These are phyloP conservation scores for Yponomeuta malinellus DNA, from an alignment of 2,888 invertebrate species.

Conservation along the genomic window DNA sequence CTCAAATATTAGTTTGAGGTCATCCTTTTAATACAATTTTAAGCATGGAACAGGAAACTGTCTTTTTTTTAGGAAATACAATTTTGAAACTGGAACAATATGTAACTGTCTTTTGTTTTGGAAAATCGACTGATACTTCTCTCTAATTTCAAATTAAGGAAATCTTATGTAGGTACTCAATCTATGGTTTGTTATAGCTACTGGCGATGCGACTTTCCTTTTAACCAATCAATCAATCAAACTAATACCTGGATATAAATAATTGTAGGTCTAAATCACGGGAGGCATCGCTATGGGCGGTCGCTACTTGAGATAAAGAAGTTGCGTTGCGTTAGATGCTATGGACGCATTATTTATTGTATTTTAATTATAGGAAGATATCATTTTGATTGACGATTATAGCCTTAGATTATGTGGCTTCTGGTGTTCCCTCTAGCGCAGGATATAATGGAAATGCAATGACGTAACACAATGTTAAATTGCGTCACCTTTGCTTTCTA, in stretches of 20 bases:
- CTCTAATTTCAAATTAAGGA: not conserved
- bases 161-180: not conserved
- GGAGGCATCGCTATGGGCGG: conserved; percentile 5
- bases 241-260: not conserved
- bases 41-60: too few species aligned
- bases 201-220: not conserved
- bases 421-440: not conserved
- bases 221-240: not conserved
- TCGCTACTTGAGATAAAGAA: conserved; percentile 12
- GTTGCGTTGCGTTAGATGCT: conserved; percentile 1
- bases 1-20: too few species aligned
- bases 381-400: conserved; percentile 1
- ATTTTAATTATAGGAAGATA: conserved; percentile 1
- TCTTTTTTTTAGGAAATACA: too few species aligned
- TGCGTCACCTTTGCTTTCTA: too few species aligned
- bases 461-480: too few species aligned
- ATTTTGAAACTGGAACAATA: too few species aligned
- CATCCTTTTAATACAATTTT: too few species aligned
- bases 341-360: not conserved
- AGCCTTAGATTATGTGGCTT: not conserved
- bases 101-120: too few species aligned
- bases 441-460: not conserved
- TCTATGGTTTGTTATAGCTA: not conserved
- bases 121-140: too few species aligned
- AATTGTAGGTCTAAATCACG: conserved; percentile 5